Conservation (phyloP, 2,888 invertebrate genomes). For the Drosophila rubida region DNA sequence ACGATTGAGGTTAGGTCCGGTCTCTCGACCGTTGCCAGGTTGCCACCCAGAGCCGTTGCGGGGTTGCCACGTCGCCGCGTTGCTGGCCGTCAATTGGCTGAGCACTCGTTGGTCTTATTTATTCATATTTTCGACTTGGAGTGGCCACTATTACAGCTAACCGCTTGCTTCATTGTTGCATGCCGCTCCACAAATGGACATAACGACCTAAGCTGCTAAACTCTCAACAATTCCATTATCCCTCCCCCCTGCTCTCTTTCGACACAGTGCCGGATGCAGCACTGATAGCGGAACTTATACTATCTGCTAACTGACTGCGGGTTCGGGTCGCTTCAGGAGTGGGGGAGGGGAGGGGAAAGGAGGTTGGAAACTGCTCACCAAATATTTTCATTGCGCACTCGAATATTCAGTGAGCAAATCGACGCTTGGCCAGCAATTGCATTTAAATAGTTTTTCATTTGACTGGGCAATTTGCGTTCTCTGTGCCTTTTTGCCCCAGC, state of each 20-base stretch:
- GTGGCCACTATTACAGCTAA: slow-evolving; percentile 36
- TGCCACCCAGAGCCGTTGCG: too few relatives aligned
- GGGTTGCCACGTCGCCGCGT: too few relatives aligned
- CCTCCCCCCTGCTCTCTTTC: neutral
- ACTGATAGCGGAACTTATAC: slow-evolving; percentile 70
- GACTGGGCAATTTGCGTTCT: slow-evolving; percentile 65
- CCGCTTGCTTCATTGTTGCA: slow-evolving; percentile 33
- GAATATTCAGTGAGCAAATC: slow-evolving; percentile 77
- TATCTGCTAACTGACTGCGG: slow-evolving; percentile 63
- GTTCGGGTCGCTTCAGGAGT: too few relatives aligned
- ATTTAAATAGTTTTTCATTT: slow-evolving; percentile 79
- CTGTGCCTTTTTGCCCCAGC: slow-evolving; percentile 8
- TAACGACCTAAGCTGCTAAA: slow-evolving; percentile 36
- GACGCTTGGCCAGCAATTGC: slow-evolving; percentile 75
- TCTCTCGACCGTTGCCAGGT: neutral
- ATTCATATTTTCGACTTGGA: slow-evolving; percentile 45
- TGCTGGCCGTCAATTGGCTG: slow-evolving; percentile 15
- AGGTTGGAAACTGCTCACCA: too few relatives aligned
- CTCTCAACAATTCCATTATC: slow-evolving; percentile 19
- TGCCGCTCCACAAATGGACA: slow-evolving; percentile 34
- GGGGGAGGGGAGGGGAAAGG: too few relatives aligned
- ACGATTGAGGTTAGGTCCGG: neutral
- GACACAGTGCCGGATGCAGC: slow-evolving; percentile 51
- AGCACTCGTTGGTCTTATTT: slow-evolving; percentile 30
- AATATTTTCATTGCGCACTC: slow-evolving; percentile 58